Evolutionary conservation across 2,113 vertebrate genomes (phyloP), one percentile per base, ranked within the genome.

Genomic region (Microcebus griseorufus): DNA sequence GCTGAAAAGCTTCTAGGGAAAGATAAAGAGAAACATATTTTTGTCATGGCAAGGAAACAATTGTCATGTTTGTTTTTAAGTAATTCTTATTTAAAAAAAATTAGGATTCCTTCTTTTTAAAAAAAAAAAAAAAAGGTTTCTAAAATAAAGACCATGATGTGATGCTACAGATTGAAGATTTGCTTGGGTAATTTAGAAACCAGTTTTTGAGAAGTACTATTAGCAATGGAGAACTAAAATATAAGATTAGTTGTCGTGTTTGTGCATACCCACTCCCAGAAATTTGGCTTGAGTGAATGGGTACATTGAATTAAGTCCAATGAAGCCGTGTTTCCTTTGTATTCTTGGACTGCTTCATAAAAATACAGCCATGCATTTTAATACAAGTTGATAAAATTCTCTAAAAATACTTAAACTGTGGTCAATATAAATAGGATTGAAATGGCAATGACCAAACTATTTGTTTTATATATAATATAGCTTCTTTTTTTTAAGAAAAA

Each of bases 21-120:
- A 87, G 79, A 82, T 81, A 78, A 93, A 55, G 88, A 90, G 78
- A 93, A 96, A 73, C 82, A 64, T 70, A 84, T 62, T 91, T 75
- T 82, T 83, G 58, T 89, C 62, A 60, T 16, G 23, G 92, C 78
- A 94, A 32, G 65, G 60, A 90, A 94, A 81, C 60, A 95, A 93
- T 92, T 90, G 18, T 85, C 27, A 29, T 93, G 23, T 62, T 94
- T 60, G 29, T 80, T 75, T 95, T 90, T 20, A 69, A 88, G 72
- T 29, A 75, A 76, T 96, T 76, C 64, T 88, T 94, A 55, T 87
- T 53, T 51, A 1, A 53, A 72, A 93, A 84, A 62, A 93, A 88
- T 83, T 87, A 65, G 18, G 39, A 88, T 84, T 70, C 11, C 32
- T 80, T 88, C 25, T 93, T 83, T 94, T 55, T 55, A 20, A 25